phyloP scores from a whole-genome alignment of 2,888 invertebrate genomes.

The Ichneumon xanthorius region DNA sequence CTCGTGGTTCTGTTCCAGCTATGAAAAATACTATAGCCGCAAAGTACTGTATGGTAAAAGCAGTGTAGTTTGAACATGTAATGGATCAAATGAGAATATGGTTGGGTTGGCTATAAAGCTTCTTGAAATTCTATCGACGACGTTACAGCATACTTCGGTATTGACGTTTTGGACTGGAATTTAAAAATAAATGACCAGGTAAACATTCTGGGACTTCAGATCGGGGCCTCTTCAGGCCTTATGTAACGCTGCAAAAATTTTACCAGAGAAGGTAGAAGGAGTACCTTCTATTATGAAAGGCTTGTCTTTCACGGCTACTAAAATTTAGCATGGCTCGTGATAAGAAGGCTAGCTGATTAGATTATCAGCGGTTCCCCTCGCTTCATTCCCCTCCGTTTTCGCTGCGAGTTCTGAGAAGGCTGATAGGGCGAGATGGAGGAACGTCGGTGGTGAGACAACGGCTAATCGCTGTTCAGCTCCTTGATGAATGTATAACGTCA shows the following conservation, averaged over 20 bases:
- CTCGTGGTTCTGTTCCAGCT: not conserved
- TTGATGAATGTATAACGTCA: slow-evolving; percentile 71
- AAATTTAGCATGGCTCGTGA: slow-evolving; percentile 53
- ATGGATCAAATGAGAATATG: slow-evolving; percentile 14
- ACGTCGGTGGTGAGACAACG: slow-evolving; percentile 62
- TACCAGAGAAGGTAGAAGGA: not conserved
- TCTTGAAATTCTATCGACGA: not conserved
- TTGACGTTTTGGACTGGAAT: not conserved
- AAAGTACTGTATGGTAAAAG: not conserved
- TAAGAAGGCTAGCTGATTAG: slow-evolving; percentile 65
- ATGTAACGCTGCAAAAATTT: not conserved
- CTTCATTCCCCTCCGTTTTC: slow-evolving; percentile 2
- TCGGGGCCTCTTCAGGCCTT: too few species aligned
- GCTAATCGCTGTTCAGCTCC: slow-evolving; percentile 72
- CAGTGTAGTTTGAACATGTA: slow-evolving; percentile 8
- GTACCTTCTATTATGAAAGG: not conserved
- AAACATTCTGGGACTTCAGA: not conserved
- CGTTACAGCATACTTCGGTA: not conserved
- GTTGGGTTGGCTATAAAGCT: not conserved
- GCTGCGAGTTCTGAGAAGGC: slow-evolving; percentile 37
- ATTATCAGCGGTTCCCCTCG: slow-evolving; percentile 64
- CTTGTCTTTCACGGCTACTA: slow-evolving; percentile 27
- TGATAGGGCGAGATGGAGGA: slow-evolving; percentile 45
- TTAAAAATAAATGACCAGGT: not conserved
- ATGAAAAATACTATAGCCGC: slow-evolving; percentile 2